Evolutionary conservation across 2,797 vertebrate species (phyloP), one percentile per base, ranked within the genome.

Genomic region (Hephaestus fuliginosus): DNA sequence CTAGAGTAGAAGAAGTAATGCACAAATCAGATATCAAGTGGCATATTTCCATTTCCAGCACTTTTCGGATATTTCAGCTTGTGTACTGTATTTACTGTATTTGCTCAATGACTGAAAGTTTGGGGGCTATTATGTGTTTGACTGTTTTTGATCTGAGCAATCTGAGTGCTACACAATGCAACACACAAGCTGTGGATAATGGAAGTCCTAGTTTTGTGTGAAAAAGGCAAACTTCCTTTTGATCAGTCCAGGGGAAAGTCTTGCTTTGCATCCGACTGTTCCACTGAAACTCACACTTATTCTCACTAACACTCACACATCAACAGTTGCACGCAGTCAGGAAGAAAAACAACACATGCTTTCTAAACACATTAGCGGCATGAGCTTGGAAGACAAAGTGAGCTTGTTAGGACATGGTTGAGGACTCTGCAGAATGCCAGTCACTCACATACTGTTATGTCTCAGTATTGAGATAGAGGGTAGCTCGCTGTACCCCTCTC

Each of bases 361-460:
- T 91, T 86, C 73, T 77, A 89, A 86, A 84, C 81, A 84, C 71
- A 83, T 87, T 84, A 83, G 89, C 77, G 87, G 76, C 86, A 92
- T 94, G 93, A 94, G 86, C 87, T 94, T 95, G 96, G 95, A 96
- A 96, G 96, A 96, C 95, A 95, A 94, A 90, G 93, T 95, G 94
- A 95, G 90, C 91, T 94, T 94, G 92, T 93, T 90, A 85, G 89
- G 91, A 94, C 88, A 88, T 85, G 89, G 86, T 84, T 86, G 83
- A 91, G 82, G 86, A 92, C 85, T 90, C 74, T 87, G 81, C 81
- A 88, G 82, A 87, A 86, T 87, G 83, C 73, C 84, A 78, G 84
- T 85, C 64, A 51, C 82, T 92, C 82, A 84, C 81, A 88, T 74
- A 80, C 80, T 81, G 81, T 88, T 74, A 81, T 66, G 76, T 88